Evolutionary conservation across 1,140 invertebrate species (phyloP).

Genomic region (Akabosia matsudoensis): DNA sequence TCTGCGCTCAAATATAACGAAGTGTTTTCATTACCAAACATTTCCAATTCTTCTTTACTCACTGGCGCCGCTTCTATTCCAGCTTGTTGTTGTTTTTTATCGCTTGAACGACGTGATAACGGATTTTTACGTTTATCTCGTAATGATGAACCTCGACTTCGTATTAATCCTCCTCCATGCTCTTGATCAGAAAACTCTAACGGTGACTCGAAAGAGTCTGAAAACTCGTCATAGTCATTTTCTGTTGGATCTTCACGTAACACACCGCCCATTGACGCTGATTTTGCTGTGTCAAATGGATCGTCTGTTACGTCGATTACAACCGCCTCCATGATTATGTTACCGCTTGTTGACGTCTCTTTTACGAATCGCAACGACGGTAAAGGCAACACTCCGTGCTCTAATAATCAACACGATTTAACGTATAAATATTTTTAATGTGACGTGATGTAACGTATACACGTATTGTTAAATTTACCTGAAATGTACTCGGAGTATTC

Average conservation of each 20-base stretch:
- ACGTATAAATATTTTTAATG: neutral
- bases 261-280: conserved; percentile 61
- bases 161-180: neutral
- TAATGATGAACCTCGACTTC: neutral
- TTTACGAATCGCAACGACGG: conserved; percentile 82
- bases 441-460: neutral
- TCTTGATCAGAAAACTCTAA: neutral
- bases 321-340: conserved; percentile 82
- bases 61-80: neutral
- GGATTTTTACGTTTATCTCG: conserved; percentile 10
- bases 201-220: conserved; percentile 46
- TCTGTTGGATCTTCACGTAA: conserved; percentile 63
- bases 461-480: conserved; percentile 52
- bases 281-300: conserved; percentile 65
- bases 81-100: neutral
- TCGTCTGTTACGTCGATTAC: conserved; percentile 76
- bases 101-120: neutral
- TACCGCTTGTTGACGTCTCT: conserved; percentile 80
- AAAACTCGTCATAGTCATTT: conserved; percentile 65
- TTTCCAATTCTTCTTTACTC: neutral
- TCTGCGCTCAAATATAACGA: neutral
- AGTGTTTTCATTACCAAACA: neutral
- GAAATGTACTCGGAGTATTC: conserved; percentile 83
- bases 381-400: conserved; percentile 81
- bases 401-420: conserved; percentile 49